phyloP scores from a whole-genome alignment of 2,797 vertebrate genomes.

The Clarias platycephalus region DNA sequence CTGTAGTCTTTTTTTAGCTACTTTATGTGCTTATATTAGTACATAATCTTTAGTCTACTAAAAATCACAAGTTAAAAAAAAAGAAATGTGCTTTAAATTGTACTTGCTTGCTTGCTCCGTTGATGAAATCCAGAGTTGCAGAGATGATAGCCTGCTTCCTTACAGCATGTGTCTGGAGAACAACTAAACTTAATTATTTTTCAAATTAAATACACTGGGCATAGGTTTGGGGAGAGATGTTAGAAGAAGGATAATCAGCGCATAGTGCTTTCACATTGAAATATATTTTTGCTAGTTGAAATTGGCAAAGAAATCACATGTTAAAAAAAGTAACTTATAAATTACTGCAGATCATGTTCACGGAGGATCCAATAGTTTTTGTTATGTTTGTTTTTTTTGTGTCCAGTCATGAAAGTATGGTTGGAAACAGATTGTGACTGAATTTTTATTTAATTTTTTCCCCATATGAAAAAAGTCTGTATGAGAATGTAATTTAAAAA shows the following conservation, averaged over 20 bases:
- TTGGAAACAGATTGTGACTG: background rate
- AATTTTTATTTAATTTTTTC: background rate
- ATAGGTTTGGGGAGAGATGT: background rate
- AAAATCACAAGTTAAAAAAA: background rate
- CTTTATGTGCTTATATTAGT: background rate
- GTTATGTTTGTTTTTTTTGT: no score
- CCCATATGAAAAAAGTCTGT: no score
- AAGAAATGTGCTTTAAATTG: background rate
- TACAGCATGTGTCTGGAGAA: background rate
- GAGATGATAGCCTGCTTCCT: background rate
- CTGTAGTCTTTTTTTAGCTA: background rate
- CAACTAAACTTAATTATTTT: background rate
- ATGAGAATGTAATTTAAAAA: background rate
- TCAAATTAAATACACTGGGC: background rate
- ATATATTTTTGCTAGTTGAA: background rate
- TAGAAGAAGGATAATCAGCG: background rate
- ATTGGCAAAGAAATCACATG: background rate
- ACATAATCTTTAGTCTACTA: background rate
- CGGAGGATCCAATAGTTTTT: background rate
- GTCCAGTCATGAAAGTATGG: background rate
- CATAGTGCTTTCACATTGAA: background rate
- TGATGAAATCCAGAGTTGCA: conserved; percentile 7
- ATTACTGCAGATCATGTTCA: background rate
- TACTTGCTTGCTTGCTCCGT: background rate
- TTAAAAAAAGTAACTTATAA: background rate